Evolutionary conservation across 2,888 invertebrate species (phyloP).

Genomic region (Micoletzkya japonica): DNA sequence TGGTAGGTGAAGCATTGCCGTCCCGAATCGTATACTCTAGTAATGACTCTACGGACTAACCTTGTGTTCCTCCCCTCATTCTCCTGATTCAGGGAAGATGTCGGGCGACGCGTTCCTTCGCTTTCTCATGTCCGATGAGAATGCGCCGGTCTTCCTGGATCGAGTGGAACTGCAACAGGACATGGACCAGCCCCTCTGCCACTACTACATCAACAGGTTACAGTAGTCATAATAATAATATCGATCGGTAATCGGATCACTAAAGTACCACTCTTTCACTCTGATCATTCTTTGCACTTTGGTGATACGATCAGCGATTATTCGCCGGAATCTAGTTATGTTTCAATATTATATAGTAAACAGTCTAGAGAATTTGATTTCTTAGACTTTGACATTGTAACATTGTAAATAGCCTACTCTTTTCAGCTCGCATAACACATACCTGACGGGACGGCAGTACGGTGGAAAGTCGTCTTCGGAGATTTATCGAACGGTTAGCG

Average conservation of each 20-base stretch:
- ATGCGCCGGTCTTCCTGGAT: slow-evolving; percentile 97
- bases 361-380: not conserved
- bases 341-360: not conserved
- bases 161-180: slow-evolving; percentile 74
- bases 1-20: too few relatives aligned
- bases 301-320: not conserved
- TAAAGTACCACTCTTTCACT: not conserved
- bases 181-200: slow-evolving; percentile 96
- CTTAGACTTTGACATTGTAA: too few relatives aligned
- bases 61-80: not conserved
- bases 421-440: slow-evolving; percentile 83
- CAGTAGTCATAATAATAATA: too few relatives aligned
- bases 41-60: not conserved
- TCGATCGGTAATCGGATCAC: too few relatives aligned
- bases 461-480: slow-evolving; percentile 95
- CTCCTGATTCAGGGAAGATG: slow-evolving; percentile 54
- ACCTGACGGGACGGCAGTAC: slow-evolving; percentile 90
- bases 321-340: not conserved
- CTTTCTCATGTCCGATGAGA: slow-evolving; percentile 99
- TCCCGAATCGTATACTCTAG: too few relatives aligned
- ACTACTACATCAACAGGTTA: slow-evolving; percentile 90
- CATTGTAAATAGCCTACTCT: not conserved
- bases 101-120: slow-evolving; percentile 90
- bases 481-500: slow-evolving; percentile 79
- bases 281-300: not conserved